Conservation (phyloP, 2,888 invertebrate genomes). For the Melipona bicolor region DNA sequence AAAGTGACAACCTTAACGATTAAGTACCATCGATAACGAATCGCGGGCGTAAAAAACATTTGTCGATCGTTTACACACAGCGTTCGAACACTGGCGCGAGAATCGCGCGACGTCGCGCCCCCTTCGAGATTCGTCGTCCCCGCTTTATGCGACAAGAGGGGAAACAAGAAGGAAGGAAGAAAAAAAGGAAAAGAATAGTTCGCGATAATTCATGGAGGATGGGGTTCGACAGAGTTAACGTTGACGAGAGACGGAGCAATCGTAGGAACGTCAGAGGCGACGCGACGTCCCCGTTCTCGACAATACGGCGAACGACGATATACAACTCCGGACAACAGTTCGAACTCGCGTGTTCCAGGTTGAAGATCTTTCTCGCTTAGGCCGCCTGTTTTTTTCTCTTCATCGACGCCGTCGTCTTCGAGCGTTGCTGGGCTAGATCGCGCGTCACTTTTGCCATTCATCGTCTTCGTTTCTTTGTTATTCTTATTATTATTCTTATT, state of each 20-base stretch:
- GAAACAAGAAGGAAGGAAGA: background rate
- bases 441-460: slow-evolving; percentile 21
- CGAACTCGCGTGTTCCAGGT: slow-evolving; percentile 20
- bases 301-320: slow-evolving; percentile 16
- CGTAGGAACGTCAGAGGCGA: background rate
- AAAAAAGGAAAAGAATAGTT: background rate
- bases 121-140: background rate
- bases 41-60: background rate
- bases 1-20: background rate
- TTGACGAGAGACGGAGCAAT: background rate
- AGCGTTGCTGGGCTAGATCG: slow-evolving; percentile 62
- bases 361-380: slow-evolving; percentile 46
- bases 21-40: slow-evolving; percentile 2
- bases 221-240: background rate
- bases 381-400: slow-evolving; percentile 45
- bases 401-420: slow-evolving; percentile 41
- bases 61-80: background rate
- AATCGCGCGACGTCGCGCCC: background rate
- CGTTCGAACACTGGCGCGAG: slow-evolving; percentile 2
- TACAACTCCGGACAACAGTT: background rate
- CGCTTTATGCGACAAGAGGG: background rate
- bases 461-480: background rate
- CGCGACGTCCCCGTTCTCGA: background rate
- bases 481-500: too few species aligned
- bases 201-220: background rate